Evolutionary conservation across 2,888 invertebrate species (phyloP).

Genomic region (Tetragnatha montana): DNA sequence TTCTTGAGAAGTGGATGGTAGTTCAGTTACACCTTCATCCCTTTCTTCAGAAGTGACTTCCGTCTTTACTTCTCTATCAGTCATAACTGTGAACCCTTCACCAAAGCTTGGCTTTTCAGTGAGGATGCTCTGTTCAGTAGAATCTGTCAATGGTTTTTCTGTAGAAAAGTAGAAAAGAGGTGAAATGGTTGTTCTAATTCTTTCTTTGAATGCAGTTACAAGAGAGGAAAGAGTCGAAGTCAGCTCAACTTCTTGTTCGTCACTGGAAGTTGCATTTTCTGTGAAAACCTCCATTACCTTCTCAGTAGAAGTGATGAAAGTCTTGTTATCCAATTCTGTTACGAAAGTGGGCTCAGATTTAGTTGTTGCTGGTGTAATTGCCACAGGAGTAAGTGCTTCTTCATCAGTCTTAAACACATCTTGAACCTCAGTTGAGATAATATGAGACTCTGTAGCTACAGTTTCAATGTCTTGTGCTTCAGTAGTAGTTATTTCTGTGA

Average conservation of each 20-base stretch:
- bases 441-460: neutral
- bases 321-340: neutral
- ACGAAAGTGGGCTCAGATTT: neutral
- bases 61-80: neutral
- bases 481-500: neutral
- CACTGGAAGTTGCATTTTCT: neutral
- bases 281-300: neutral
- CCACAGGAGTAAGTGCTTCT: neutral
- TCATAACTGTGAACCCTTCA: neutral
- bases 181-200: neutral
- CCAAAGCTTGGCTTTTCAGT: neutral
- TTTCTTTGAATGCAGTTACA: neutral
- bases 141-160: neutral
- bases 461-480: neutral
- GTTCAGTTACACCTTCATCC: neutral
- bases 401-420: neutral
- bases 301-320: neutral
- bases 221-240: neutral
- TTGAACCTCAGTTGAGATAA: neutral
- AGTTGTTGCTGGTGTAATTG: neutral
- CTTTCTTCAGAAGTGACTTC: neutral
- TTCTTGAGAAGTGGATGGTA: too few relatives aligned
- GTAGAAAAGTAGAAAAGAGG: neutral
- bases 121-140: neutral
- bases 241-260: neutral